Conservation (phyloP, 2,113 vertebrate genomes). For the Panthera tigris region DNA sequence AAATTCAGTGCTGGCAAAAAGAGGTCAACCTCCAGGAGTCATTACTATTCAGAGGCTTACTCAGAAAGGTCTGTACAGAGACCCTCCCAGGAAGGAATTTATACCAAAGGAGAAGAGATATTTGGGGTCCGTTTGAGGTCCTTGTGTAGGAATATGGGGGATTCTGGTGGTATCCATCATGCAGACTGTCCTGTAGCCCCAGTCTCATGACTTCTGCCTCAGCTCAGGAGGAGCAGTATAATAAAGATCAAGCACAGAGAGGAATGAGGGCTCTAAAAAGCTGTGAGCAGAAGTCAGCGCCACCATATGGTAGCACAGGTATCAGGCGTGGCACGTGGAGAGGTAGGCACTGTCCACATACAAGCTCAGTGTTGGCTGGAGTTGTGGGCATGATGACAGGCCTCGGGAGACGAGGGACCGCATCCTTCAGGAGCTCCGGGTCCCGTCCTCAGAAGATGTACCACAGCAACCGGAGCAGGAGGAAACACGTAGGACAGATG, state of each 20-base stretch:
- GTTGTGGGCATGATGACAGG: fast-evolving
- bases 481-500: not conserved
- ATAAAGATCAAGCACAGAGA: not conserved
- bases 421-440: not conserved
- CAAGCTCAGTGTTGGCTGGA: not conserved
- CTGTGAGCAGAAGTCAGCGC: not conserved
- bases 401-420: not conserved
- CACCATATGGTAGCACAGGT: fast-evolving
- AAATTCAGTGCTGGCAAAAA: not conserved
- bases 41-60: not conserved
- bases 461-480: not conserved
- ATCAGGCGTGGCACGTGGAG: not conserved
- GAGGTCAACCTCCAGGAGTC: not conserved
- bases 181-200: fast-evolving
- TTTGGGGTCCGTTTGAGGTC: not conserved
- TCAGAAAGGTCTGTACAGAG: not conserved
- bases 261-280: too few species aligned
- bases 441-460: not conserved
- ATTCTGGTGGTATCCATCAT: not conserved
- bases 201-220: not conserved
- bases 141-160: not conserved
- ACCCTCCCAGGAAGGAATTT: not conserved
- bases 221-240: not conserved
- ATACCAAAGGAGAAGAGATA: not conserved
- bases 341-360: fast-evolving